These are phyloP conservation scores for Leptodactylus fallax DNA, from an alignment of 2,797 vertebrate genomes.

Conservation along the genomic window DNA sequence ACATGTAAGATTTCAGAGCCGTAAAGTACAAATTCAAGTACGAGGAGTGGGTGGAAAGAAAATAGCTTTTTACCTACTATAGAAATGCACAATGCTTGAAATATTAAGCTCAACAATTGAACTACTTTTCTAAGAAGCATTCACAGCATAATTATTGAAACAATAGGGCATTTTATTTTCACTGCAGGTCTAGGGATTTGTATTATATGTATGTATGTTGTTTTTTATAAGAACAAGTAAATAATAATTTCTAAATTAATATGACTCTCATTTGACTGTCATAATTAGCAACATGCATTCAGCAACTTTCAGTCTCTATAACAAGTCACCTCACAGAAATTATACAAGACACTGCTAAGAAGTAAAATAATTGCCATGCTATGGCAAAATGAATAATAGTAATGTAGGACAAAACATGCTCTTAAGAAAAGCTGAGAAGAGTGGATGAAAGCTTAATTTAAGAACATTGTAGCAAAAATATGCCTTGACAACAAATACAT, in stretches of 20 bases:
- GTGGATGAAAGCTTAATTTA: conserved; percentile 35
- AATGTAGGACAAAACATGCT: conserved; percentile 43
- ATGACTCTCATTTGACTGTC: conserved; percentile 50
- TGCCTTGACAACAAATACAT: conserved; percentile 49
- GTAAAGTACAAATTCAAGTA: conserved; percentile 63
- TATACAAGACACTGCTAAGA: conserved; percentile 34
- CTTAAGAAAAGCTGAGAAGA: conserved; percentile 45
- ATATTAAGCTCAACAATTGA: conserved; percentile 62
- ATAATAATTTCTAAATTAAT: conserved; percentile 63
- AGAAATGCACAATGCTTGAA: conserved; percentile 56
- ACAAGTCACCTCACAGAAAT: conserved; percentile 22
- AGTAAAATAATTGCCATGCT: conserved; percentile 40
- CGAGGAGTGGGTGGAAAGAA: conserved; percentile 62
- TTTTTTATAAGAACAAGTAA: conserved; percentile 40
- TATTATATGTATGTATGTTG: conserved; percentile 51
- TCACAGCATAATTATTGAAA: conserved; percentile 62
- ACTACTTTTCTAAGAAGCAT: conserved; percentile 60
- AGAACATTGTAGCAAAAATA: conserved; percentile 35
- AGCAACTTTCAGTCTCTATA: not conserved
- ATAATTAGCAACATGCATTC: conserved; percentile 54
- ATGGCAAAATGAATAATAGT: conserved; percentile 38
- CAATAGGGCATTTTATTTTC: conserved; percentile 46
- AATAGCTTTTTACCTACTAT: conserved; percentile 60
- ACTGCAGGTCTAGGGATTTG: conserved; percentile 51
- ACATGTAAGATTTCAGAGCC: conserved; percentile 50